Base-by-base conservation (phyloP, 2,797 vertebrate species). In the Amazona finschi region DNA sequence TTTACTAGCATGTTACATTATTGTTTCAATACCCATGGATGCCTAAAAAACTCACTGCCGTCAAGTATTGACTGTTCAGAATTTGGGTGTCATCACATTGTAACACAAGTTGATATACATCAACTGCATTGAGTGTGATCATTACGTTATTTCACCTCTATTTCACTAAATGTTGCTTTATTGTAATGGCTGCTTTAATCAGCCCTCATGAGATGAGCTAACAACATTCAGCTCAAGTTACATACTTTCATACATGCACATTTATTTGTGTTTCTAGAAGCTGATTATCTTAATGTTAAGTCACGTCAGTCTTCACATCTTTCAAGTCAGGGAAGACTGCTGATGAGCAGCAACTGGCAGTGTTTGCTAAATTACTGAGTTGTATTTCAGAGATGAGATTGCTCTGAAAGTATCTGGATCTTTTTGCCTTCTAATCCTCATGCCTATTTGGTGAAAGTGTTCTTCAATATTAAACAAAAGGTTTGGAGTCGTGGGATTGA, bases 141-240 rank as follows among this genome's bases (percentile, higher is more conserved):
- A 0, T 66, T 81, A 6, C 0, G 0, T 43, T 72, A 27, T 28
- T 89, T 83, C 64, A 67, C 2, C 70, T 81, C 55, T 33, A 0
- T 86, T 90, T 90, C 71, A 20, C 84, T 65, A 21, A 16, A 31
- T 8, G 36, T 41, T 44, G 15, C 74, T 39, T 65, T 55, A 18
- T 38, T 81, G 60, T 60, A 55, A 62, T 8, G 43, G 31, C 71
- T 89, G 65, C 55, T 17, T 10, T 49, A 67, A 60, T 87, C 47
- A 15, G 55, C 31, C 61, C 47, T 82, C 31, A 15, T 2, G 19
- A 66, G 86, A 30, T 43, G 50, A 44, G 60, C 52, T 77, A 46
- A 38, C 6, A 30, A 8, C 64, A 44, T 67, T 82, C 78, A 66
- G 43, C 84, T 79, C 0, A 0, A 85, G 74, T 82, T 79, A 3